Percentiles rank a stretch among this genome's conserved stretches.
Conservation (phyloP, 2,888 invertebrate genomes). For the Exephanes ischioxanthus region DNA sequence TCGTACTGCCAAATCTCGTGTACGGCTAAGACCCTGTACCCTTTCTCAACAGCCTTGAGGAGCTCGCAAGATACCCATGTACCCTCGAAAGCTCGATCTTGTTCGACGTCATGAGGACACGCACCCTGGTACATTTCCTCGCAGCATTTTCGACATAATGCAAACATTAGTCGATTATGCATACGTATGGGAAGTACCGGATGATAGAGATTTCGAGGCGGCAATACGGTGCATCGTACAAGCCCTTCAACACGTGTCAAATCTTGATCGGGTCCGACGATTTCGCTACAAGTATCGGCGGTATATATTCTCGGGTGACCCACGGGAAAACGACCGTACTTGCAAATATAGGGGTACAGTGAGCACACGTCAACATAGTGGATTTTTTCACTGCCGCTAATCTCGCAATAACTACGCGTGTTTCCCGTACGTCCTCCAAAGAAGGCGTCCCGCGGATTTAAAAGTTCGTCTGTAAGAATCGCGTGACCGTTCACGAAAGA, state of each 20-base stretch:
- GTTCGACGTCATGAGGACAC: constrained; percentile 68
- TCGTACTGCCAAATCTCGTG: constrained; percentile 76
- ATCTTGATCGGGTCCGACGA: background rate
- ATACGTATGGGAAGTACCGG: background rate
- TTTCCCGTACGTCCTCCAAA: constrained; percentile 10
- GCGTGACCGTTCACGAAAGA: background rate
- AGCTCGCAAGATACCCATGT: constrained; percentile 77
- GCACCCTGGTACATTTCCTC: constrained; percentile 23
- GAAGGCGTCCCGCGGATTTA: constrained; percentile 24
- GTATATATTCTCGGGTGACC: constrained; percentile 73
- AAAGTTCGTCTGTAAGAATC: background rate
- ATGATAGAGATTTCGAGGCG: constrained; percentile 8
- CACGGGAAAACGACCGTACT: constrained; percentile 59
- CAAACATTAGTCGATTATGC: background rate
- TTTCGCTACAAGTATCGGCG: constrained; percentile 31
- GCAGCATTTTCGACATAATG: background rate
- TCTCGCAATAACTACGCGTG: background rate
- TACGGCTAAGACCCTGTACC: constrained; percentile 69
- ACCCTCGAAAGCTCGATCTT: constrained; percentile 30
- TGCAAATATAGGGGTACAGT: no score
- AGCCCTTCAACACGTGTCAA: background rate
- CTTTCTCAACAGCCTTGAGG: constrained; percentile 39
- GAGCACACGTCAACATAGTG: no score
- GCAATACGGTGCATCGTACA: constrained; percentile 12
- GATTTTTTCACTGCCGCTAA: no score